Evolutionary conservation across 2,113 vertebrate species (phyloP).

Genomic region (Pelusios castaneus): DNA sequence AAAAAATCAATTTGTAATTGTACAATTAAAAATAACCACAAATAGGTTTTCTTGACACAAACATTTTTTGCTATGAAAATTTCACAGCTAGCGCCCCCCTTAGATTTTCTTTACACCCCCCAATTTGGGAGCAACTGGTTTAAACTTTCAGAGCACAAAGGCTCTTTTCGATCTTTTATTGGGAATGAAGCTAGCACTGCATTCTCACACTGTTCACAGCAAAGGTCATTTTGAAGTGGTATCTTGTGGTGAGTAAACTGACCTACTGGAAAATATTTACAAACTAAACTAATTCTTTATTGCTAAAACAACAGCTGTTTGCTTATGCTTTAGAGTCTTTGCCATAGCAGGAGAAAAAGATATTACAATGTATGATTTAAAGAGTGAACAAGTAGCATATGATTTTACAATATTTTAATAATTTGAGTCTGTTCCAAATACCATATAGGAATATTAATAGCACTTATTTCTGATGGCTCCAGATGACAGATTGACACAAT

Average conservation of each 20-base stretch:
- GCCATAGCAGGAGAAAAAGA: background rate
- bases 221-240: background rate
- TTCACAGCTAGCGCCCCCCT: no score
- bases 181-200: background rate
- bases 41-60: no score
- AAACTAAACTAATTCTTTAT: background rate
- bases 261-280: slow-evolving; percentile 26
- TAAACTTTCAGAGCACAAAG: slow-evolving; percentile 44
- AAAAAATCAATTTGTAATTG: no score
- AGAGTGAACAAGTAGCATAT: background rate
- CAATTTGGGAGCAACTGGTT: no score
- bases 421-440: background rate
- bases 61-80: no score
- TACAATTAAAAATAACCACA: no score
- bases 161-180: slow-evolving; percentile 18
- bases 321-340: background rate
- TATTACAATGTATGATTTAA: background rate
- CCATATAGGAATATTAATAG: background rate
- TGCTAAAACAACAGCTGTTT: slow-evolving; percentile 22
- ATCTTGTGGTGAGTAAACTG: slow-evolving; percentile 31
- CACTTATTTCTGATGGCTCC: background rate
- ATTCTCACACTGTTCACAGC: slow-evolving; percentile 37
- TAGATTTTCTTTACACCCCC: no score
- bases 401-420: slow-evolving; percentile 34
- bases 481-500: accelerated